These are phyloP conservation scores for Acleris holmiana DNA, from an alignment of 2,888 invertebrate genomes.

Conservation along the genomic window DNA sequence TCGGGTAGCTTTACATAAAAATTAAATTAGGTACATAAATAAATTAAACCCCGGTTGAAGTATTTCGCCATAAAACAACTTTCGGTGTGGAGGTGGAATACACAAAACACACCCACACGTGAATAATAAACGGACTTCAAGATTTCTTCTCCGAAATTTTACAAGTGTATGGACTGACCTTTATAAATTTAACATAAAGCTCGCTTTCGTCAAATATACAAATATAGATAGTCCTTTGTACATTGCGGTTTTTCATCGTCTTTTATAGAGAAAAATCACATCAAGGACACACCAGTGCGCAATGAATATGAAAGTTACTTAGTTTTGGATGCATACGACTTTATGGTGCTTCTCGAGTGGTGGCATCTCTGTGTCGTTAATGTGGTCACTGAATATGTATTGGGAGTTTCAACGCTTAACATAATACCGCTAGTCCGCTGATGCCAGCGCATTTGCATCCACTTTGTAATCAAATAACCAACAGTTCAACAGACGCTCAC, in stretches of 20 bases:
- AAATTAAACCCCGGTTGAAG: no score
- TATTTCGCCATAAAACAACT: no score
- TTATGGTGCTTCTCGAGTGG: background rate
- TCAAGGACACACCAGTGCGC: background rate
- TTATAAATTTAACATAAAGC: background rate
- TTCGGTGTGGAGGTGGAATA: no score
- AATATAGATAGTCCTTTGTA: constrained; percentile 3
- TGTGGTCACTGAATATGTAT: constrained; percentile 62
- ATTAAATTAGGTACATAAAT: no score
- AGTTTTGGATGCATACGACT: background rate
- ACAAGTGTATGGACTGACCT: background rate
- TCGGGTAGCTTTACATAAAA: no score
- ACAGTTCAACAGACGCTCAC: constrained; percentile 18
- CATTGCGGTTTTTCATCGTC: background rate
- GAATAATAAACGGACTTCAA: background rate
- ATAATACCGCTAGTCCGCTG: constrained; percentile 44
- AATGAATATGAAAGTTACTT: constrained; percentile 1
- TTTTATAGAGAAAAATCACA: background rate
- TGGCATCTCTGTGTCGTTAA: constrained; percentile 43
- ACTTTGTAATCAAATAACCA: constrained; percentile 36
- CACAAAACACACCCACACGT: no score
- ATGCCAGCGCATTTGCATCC: constrained; percentile 38
- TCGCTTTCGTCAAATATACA: background rate
- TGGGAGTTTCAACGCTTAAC: constrained; percentile 49
- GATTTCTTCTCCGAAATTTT: background rate